phyloP scores from a whole-genome alignment of 2,797 vertebrate species.

The Fundulus diaphanus region DNA sequence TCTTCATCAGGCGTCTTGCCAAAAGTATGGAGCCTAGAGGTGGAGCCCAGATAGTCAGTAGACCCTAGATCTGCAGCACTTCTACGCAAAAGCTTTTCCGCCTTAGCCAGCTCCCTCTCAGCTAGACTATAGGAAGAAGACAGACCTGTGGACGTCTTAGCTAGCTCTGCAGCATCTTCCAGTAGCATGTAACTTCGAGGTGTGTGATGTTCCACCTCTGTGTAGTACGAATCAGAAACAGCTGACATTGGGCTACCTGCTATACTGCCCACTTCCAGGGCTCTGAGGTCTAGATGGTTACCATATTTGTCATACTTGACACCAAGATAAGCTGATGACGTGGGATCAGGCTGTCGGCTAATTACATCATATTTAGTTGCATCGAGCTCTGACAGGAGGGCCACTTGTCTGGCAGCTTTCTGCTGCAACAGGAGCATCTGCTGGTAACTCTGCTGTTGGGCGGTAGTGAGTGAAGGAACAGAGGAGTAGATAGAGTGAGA shows the following conservation, averaged over 20 bases:
- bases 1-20: conserved; percentile 92
- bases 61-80: conserved; percentile 89
- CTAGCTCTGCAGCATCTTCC: conserved; percentile 94
- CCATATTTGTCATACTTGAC: conserved; percentile 89
- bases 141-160: conserved; percentile 89
- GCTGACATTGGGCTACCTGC: conserved; percentile 93
- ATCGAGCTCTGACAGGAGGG: conserved; percentile 91
- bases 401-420: conserved; percentile 92
- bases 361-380: conserved; percentile 93
- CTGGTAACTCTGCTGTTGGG: conserved; percentile 90
- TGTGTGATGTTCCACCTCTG: conserved; percentile 91
- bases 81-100: conserved; percentile 89
- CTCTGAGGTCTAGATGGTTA: conserved; percentile 92
- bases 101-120: conserved; percentile 94
- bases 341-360: conserved; percentile 90
- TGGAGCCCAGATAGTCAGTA: conserved; percentile 92
- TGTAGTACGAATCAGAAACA: conserved; percentile 96
- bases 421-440: conserved; percentile 94
- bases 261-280: conserved; percentile 91
- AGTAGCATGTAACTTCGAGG: conserved; percentile 93
- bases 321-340: conserved; percentile 85
- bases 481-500: conserved; percentile 96
- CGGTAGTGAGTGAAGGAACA: conserved; percentile 91
- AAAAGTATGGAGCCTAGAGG: conserved; percentile 90
- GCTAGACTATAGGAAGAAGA: conserved; percentile 92